Base-by-base conservation (phyloP, 2,113 vertebrate species). In the Sialia sialis region DNA sequence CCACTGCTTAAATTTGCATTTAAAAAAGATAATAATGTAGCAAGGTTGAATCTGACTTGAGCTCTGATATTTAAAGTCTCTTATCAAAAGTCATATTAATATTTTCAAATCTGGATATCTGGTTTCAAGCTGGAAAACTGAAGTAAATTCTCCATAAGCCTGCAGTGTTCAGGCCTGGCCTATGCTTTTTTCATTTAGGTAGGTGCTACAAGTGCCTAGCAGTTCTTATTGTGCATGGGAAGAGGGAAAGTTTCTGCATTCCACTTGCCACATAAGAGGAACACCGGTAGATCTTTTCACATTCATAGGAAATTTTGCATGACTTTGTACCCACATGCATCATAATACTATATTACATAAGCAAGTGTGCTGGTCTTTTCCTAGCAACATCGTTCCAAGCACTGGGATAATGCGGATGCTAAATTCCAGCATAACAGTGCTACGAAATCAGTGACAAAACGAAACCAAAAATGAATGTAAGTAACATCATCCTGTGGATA, bases 1-100 rank as follows among this genome's bases (percentile, higher is more conserved):
- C 48, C 17, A 19, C 48, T 83, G 21, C 54, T 78, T 88, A 72
- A 59, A 75, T 94, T 88, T 90, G 64, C 41, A 49, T 88, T 94
- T 92, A 0, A 76, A 73, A 88, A 80, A 86, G 64, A 46, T 29
- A 83, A 3, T 60, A 67, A 46, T 11, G 10, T 58, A 86, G 64
- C 32, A 69, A 56, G 41, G 17, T 38, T 88, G 44, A 56, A 73
- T 58, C 32, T 86, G 34, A 62, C 38, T 90, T 84, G n/a, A 82
- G 63, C 23, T 79, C 43, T 87, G 52, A 19, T 59, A 55, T 62
- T 77, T 64, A 16, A 89, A 60, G 34, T 55, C 34, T 73, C n/a
- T 66, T 87, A 49, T 11, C 9, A 44, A 72, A 85, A 69, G n/a
- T 87, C 22, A 21, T 55, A 8, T 46, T 90, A 63, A 21, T 66